Evolutionary conservation across 2,888 invertebrate species (phyloP).

Genomic region (Athrips mouffetella): DNA sequence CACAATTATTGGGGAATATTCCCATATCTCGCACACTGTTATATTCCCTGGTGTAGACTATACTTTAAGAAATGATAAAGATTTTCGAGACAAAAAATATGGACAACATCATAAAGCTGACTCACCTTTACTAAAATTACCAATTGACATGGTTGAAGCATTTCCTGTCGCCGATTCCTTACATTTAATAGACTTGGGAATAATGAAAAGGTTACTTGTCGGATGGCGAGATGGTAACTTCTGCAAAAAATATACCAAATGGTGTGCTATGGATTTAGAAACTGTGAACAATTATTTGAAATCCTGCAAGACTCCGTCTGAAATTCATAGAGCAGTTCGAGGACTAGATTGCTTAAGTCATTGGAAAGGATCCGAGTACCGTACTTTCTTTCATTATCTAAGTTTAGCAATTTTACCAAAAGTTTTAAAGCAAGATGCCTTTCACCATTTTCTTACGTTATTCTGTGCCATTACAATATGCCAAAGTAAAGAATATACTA

Average conservation of each 20-base stretch:
- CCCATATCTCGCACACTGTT: constrained; percentile 11
- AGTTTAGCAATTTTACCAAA: no score
- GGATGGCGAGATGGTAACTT: constrained; percentile 26
- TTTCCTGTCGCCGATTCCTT: constrained; percentile 21
- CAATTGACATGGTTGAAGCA: constrained; percentile 21
- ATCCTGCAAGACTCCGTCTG: constrained; percentile 8
- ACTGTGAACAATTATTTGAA: constrained; percentile 5
- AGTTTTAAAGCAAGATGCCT: constrained; percentile 13
- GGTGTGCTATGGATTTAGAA: constrained; percentile 12
- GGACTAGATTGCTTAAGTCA: no score
- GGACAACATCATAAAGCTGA: background rate
- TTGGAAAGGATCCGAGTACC: no score
- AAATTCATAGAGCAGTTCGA: constrained; percentile 20
- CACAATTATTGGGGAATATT: constrained; percentile 19
- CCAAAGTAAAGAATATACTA: background rate
- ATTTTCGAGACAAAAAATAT: background rate
- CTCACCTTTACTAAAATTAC: background rate
- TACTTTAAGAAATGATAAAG: background rate
- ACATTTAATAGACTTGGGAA: constrained; percentile 24
- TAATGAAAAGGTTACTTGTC: constrained; percentile 23
- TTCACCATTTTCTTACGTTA: constrained; percentile 10
- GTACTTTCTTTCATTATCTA: no score
- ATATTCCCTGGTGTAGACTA: background rate
- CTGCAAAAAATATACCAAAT: constrained; percentile 19
- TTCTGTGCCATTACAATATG: constrained; percentile 14